Percentiles rank a stretch among this genome's conserved stretches.
Conservation (phyloP, 2,888 invertebrate genomes). For the Arctia plantaginis region DNA sequence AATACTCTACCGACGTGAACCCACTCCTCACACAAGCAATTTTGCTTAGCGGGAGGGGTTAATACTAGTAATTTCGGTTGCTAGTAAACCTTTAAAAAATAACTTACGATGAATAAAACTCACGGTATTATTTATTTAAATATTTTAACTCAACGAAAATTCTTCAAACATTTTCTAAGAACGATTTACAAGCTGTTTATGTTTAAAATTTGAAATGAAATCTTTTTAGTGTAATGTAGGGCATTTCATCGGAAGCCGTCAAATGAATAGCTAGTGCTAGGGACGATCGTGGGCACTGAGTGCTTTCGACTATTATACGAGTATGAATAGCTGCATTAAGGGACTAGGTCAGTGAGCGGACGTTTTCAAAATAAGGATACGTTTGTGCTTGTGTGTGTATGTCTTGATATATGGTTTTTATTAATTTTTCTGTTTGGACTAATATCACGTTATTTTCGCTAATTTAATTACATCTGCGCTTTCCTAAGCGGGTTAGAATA, state of each 20-base stretch:
- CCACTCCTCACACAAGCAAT: no score
- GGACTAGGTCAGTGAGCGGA: constrained; percentile 61
- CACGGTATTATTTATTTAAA: neutral
- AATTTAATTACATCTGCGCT: no score
- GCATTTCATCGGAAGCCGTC: constrained; percentile 32
- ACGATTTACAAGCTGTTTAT: constrained; percentile 17
- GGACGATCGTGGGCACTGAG: constrained; percentile 53
- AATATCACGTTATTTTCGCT: neutral
- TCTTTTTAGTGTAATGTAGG: constrained; percentile 21
- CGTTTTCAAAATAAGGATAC: constrained; percentile 50
- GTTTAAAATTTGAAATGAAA: constrained; percentile 26
- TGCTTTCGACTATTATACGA: constrained; percentile 69
- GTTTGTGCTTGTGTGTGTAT: constrained; percentile 47
- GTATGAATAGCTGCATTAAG: constrained; percentile 67
- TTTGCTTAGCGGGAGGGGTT: no score
- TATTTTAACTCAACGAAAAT: neutral
- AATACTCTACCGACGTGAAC: no score
- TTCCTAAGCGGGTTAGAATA: neutral
- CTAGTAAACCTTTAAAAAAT: no score
- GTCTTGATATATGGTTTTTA: neutral
- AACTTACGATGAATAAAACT: neutral
- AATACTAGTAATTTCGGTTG: no score
- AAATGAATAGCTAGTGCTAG: constrained; percentile 38
- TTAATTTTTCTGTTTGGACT: neutral
- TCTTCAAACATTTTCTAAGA: neutral